These are phyloP conservation scores for Vidua chalybeata DNA, from an alignment of 2,113 vertebrate genomes.

Conservation along the genomic window DNA sequence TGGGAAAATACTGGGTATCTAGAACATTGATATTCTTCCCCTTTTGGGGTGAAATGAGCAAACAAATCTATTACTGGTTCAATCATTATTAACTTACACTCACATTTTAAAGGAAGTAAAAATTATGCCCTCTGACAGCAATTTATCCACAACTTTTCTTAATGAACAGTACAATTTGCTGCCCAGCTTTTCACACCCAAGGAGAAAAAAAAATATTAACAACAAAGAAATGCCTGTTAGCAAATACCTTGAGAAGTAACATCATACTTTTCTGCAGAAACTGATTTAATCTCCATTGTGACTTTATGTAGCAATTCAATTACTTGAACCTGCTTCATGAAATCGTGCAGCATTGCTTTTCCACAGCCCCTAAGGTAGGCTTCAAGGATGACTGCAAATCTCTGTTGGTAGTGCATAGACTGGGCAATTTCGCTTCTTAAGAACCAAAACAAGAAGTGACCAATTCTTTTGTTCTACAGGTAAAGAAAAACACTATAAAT, in stretches of 20 bases:
- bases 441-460: conserved; percentile 99
- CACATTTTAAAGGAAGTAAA: neutral
- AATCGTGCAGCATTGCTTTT: conserved; percentile 89
- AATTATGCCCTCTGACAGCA: neutral
- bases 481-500: conserved; percentile 31
- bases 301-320: conserved; percentile 93
- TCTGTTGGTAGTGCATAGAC: conserved; percentile 96
- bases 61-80: neutral
- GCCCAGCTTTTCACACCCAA: neutral
- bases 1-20: neutral
- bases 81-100: neutral
- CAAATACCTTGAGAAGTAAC: conserved; percentile 91
- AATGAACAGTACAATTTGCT: neutral
- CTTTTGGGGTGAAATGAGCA: neutral
- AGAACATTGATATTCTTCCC: neutral
- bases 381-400: conserved; percentile 94
- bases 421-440: conserved; percentile 98
- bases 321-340: conserved; percentile 91
- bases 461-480: conserved; percentile 92
- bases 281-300: conserved; percentile 90
- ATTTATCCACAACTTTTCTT: neutral
- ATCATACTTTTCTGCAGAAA: conserved; percentile 94
- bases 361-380: conserved; percentile 95
- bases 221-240: neutral
- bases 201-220: neutral